Conservation (phyloP, 1,140 invertebrate species). For the Drosophila ironensis region DNA sequence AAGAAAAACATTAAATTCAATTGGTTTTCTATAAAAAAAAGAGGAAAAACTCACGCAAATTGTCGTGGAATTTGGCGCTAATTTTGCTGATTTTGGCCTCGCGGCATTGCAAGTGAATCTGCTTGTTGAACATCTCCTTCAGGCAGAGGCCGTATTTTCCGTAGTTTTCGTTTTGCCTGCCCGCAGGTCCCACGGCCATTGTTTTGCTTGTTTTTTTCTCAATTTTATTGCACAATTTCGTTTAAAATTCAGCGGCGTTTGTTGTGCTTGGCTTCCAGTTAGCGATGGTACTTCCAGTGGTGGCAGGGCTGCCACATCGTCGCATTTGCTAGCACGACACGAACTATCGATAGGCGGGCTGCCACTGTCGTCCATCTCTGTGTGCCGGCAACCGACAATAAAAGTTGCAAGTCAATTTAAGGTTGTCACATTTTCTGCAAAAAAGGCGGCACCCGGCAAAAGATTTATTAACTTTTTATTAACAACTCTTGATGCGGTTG, state of each 20-base stretch:
- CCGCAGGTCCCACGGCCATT: constrained; percentile 11
- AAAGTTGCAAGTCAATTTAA: constrained; percentile 39
- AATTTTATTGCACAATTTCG: background rate
- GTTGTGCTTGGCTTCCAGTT: constrained; percentile 31
- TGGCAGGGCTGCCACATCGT: constrained; percentile 9
- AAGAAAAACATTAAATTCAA: no score
- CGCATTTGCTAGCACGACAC: background rate
- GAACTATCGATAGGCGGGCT: background rate
- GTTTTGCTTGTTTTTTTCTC: background rate
- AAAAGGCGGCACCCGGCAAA: no score
- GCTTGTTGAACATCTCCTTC: constrained; percentile 22
- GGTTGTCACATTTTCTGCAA: constrained; percentile 1
- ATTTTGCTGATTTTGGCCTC: constrained; percentile 22
- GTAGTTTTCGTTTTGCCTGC: background rate
- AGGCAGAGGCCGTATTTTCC: constrained; percentile 23
- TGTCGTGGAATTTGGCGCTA: constrained; percentile 20
- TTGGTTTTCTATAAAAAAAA: no score
- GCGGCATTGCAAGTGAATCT: constrained; percentile 10
- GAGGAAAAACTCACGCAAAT: constrained; percentile 32
- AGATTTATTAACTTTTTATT: background rate
- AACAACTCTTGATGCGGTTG: constrained; percentile 45
- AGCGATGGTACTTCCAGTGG: constrained; percentile 12
- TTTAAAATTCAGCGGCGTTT: constrained; percentile 47
- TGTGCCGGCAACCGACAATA: constrained; percentile 43
- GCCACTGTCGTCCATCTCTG: background rate